phyloP scores from a whole-genome alignment of 2,797 vertebrate genomes.

The Paratrypauchen microcephalus region DNA sequence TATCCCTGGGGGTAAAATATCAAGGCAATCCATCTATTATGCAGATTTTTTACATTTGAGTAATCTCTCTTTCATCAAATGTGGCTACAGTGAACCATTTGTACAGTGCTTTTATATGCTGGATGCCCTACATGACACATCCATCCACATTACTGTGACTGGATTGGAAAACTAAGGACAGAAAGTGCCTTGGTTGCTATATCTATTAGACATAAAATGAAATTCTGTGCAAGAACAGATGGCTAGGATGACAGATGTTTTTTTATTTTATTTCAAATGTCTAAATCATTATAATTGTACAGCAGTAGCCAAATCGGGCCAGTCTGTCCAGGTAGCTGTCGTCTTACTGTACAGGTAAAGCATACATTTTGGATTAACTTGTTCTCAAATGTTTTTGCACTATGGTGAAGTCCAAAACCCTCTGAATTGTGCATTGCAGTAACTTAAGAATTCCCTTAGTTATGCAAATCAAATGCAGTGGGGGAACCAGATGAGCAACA shows the following conservation, averaged over 20 bases:
- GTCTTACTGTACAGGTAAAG: neutral
- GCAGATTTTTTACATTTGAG: neutral
- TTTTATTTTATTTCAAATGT: no score
- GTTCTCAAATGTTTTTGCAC: constrained; percentile 4
- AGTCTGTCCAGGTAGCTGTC: no score
- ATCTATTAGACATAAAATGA: neutral
- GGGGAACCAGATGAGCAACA: constrained; percentile 28
- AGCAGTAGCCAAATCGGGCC: no score
- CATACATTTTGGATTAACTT: neutral
- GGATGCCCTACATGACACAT: neutral
- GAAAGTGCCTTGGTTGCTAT: neutral
- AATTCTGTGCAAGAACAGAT: no score
- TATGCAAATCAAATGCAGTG: constrained; percentile 56
- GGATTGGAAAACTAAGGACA: no score
- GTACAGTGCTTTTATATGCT: neutral
- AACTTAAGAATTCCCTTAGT: constrained; percentile 65
- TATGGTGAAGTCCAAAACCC: constrained; percentile 1
- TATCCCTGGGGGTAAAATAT: constrained; percentile 5
- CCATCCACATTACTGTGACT: no score
- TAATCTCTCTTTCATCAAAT: neutral
- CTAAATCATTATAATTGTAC: no score
- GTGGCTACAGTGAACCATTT: neutral
- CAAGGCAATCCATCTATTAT: constrained; percentile 6
- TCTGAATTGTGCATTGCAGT: constrained; percentile 51
- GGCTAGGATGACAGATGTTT: no score